Base-by-base conservation (phyloP, 2,888 invertebrate species). In the Tipula confusa region DNA sequence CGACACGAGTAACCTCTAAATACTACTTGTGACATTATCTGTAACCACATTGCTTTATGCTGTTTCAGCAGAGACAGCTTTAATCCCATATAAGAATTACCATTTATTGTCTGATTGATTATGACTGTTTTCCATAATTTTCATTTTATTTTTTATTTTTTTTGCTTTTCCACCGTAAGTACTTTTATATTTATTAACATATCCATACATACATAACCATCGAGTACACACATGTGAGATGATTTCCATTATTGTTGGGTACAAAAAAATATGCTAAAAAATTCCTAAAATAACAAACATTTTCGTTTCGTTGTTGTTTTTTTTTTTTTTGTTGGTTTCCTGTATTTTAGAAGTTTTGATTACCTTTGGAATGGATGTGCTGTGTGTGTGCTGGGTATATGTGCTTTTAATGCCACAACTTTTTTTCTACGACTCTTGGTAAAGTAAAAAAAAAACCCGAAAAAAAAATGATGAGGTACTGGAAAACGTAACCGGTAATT, bases 181-280 rank as follows among this genome's bases (percentile, higher is more conserved):
- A 64, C 64, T 64, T 64, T 24, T 33, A 33, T n/a, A n/a, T n/a
- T n/a, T 64, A 64, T 64, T 64, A 64, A 64, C 64, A 64, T 64
- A 64, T 24, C 64, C 64, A 64, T 43, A 43, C 43, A 2, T 24
- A 64, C 64, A 64, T 64, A 64, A 64, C 64, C 64, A 64, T 64
- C 64, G 64, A 24, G 64, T 64, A 64, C 64, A 64, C 64, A 64
- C 11, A 64, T 64, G 64, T 24, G 64, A 64, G 24, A 64, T 24
- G 24, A 64, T 18, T 64, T 64, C 64, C 64, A 24, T 64, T 64
- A 64, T 64, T 64, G 24, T 64, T 64, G 64, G 64, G 64, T n/a
- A n/a, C n/a, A n/a, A 64, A 64, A 64, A 24, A 13, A 38, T 64
- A 64, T 64, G 64, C 24, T 24, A 24, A 24, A 64, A 64, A 18